phyloP scores from a whole-genome alignment of 1,140 invertebrate species.

The Tetragnatha versicolor region DNA sequence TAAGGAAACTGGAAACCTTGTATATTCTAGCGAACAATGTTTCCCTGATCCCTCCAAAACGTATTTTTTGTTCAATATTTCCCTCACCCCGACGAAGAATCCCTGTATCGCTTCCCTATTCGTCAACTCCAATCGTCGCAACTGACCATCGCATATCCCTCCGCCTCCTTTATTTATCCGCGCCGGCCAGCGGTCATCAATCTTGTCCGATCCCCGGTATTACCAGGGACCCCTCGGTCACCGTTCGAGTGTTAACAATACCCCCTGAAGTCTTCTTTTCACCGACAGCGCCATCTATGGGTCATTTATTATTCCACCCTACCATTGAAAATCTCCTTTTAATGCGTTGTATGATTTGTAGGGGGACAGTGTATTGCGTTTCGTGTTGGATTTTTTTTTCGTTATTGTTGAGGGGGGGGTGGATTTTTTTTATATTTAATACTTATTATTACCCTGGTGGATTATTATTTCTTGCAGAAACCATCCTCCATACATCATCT shows the following conservation, averaged over 20 bases:
- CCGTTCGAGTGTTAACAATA: slow-evolving; percentile 47
- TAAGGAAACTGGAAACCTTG: too few species aligned
- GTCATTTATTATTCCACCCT: slow-evolving; percentile 48
- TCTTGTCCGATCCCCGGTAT: slow-evolving; percentile 41
- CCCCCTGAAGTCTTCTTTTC: slow-evolving; percentile 40
- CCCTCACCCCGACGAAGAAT: too few species aligned
- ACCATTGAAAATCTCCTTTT: too few species aligned
- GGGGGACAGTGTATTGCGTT: slow-evolving; percentile 32
- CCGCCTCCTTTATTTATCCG: slow-evolving; percentile 39
- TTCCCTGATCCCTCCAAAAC: too few species aligned
- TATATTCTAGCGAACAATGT: too few species aligned
- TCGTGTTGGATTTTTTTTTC: slow-evolving; percentile 16
- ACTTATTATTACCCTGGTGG: slow-evolving; percentile 35
- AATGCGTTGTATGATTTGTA: slow-evolving; percentile 50
- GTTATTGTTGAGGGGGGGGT: background rate
- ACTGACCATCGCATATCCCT: slow-evolving; percentile 30
- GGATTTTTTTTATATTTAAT: slow-evolving; percentile 20
- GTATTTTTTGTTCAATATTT: too few species aligned
- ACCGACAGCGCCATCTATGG: slow-evolving; percentile 39
- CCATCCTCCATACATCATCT: slow-evolving; percentile 38
- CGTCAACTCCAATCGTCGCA: slow-evolving; percentile 37
- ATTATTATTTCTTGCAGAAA: slow-evolving; percentile 46
- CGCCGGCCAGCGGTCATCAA: slow-evolving; percentile 30
- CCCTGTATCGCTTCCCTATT: too few species aligned
- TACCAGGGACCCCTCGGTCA: slow-evolving; percentile 27